Evolutionary conservation across 1,140 invertebrate genomes (phyloP), one percentile per base, ranked within the genome.

Genomic region (Coptotermes formosanus): DNA sequence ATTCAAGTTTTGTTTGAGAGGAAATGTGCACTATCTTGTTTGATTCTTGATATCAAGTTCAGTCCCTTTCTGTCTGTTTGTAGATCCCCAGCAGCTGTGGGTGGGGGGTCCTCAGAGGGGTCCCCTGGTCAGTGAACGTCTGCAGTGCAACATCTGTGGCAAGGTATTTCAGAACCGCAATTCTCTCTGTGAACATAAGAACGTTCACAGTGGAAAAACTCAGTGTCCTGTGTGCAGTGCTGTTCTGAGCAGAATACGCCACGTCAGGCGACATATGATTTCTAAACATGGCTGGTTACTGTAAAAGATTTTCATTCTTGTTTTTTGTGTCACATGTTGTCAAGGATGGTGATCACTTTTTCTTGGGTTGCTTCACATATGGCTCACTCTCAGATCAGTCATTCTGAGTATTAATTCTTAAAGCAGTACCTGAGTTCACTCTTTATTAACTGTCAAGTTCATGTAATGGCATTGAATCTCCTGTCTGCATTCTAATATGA

Each of bases 161-260:
- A 92, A 92, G 91, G 90, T 91, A 85, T 91, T 92, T 90, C 91
- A 91, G 91, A 92, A 91, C 89, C 91, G 91, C 86, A 91, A 91
- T 90, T 92, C 91, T 88, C 91, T 92, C 90, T 92, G 92, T 90
- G 92, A 92, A 89, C 92, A 92, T 90, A 92, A 91, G 90, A 92
- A 92, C 88, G 91, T 92, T 89, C 92, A 92, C 89, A 91, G 91
- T 87, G 92, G 92, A 82, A 92, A 91, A 82, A 92, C 92, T 85
- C 90, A 91, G 88, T 92, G 92, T 87, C 91, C 92, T 48, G 91
- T 92, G 87, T 92, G 92, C 88, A 90, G 91, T 88, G 92, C 92
- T 90, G 91, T 92, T 86, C 89, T 92, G 87, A 92, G 91, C 89
- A 91, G 91, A 88, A 92, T 91, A 85, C 91, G 91, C 86, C 91